Base-by-base conservation (phyloP, 2,888 invertebrate species). In the Gastracanthus pulcherrimus region DNA sequence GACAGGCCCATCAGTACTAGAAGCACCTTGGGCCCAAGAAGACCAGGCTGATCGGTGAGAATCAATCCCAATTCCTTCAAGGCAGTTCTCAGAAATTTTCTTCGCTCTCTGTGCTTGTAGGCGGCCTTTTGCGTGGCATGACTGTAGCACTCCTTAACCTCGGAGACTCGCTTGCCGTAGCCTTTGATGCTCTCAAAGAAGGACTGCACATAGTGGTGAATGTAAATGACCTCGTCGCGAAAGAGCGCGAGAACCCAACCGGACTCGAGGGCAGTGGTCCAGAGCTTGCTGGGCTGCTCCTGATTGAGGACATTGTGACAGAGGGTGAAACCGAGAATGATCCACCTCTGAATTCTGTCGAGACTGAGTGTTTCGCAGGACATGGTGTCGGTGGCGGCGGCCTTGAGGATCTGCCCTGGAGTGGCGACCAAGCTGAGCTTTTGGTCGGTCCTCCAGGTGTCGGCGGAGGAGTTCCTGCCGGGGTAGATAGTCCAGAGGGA, bases 321-420 rank as follows among this genome's bases (percentile, higher is more conserved):
- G 51, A 99, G 92, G 84, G 98, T 94, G 88, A 98, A 95, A 0
- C 99, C 98, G 92, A 99, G 97, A 86, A 99, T 97, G 34, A 99
- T 96, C 98, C 99, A 99, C 88, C 98, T 95, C 90, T 99, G 99
- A 94, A 99, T 96, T 51, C 95, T 94, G 89, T 99, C 99, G 81
- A 99, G 92, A 0, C 99, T 98, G 70, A 99, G 92, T 92, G 97
- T 99, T 93, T 99, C 99, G 92, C 99, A 99, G 2, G 99, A 98
- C 94, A 99, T 98, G 29, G 97, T 97, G 87, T 98, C 98, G 0
- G 98, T 98, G 87, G 97, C 96, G 0, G 98, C 96, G 4, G 99
- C 98, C 91, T 98, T 98, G 26, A 99, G 92, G 75, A 99, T 94
- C 88, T 97, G 96, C n/a, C 96, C 95, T 0, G 99, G 98, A 91